Conservation (phyloP, 92 coral and sea anemone genomes). For the Paramuricea clavata region DNA sequence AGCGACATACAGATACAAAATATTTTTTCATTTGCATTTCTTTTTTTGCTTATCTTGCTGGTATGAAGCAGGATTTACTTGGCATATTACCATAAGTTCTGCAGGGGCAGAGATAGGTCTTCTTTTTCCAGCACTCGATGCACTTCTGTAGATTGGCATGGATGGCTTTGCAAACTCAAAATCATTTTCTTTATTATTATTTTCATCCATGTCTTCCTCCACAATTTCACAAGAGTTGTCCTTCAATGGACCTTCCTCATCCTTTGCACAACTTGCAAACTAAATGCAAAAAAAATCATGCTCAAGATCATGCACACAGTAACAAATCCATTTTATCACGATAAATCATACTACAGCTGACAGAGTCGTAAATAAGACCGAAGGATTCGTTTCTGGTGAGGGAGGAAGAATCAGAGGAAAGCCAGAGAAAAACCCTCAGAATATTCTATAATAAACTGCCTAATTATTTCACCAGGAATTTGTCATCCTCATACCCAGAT, state of each 20-base stretch:
- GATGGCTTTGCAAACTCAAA: slow-evolving; percentile 84
- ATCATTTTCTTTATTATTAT: slow-evolving; percentile 34
- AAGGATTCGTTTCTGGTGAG: too few species aligned
- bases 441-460: too few species aligned
- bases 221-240: slow-evolving; percentile 59
- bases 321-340: neutral
- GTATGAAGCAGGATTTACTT: neutral
- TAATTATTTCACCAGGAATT: too few species aligned
- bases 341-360: neutral
- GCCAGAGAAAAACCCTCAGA: too few species aligned
- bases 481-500: too few species aligned
- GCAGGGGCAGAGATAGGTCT: slow-evolving; percentile 41
- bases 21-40: too few species aligned
- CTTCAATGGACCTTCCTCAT: slow-evolving; percentile 55
- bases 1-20: too few species aligned
- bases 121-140: neutral
- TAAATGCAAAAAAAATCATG: neutral
- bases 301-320: neutral
- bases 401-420: too few species aligned
- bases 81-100: slow-evolving; percentile 17
- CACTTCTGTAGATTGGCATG: slow-evolving; percentile 65
- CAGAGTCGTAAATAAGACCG: too few species aligned
- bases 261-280: slow-evolving; percentile 64
- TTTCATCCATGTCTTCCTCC: slow-evolving; percentile 34
- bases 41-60: neutral